Base-by-base conservation (phyloP, 2,888 invertebrate species). In the Seira sanloemensis region DNA sequence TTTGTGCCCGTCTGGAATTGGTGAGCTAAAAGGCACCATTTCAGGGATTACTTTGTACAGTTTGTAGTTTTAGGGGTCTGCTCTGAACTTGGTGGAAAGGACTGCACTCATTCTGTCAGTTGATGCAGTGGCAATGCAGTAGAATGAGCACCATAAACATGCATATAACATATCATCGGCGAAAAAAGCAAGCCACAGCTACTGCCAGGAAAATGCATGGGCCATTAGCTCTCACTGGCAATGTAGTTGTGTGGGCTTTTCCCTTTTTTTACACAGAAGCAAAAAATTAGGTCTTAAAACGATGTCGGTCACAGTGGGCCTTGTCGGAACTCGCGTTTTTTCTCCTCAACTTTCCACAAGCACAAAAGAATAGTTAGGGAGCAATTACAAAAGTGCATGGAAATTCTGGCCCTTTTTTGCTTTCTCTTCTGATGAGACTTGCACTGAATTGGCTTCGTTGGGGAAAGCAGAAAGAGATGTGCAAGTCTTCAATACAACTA, bases 121-220 rank as follows among this genome's bases (percentile, higher is more conserved):
- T 58, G 58, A 58, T 58, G 58, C 58, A 58, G 58, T 58, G 58
- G 58, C 58, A 58, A 58, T 58, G 58, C 58, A 58, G 58, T 58
- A 58, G 58, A 58, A 58, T 58, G 58, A 58, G 58, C 9, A n/a
- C n/a, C 18, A 58, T 58, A 58, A 58, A 58, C 58, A 58, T 58
- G 58, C 58, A 58, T 58, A 58, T 58, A 58, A 58, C 58, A 58
- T 58, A 58, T 58, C 58, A 58, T 58, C 58, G n/a, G 58, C 5
- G n/a, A 58, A 58, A n/a, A 18, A n/a, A 58, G 9, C 58, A 18
- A 58, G 58, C 58, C 58, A 58, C 50, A 2, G 18, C 72, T 68
- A 37, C 24, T 78, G 78, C 71, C 78, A 78, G 72, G 50, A 66
- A 78, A 78, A 66, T 71, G 58, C 78, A 78, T 78, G 78, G 78